Base-by-base conservation (phyloP, 2,797 vertebrate genomes). In the Schizopygopsis malacanthus region DNA sequence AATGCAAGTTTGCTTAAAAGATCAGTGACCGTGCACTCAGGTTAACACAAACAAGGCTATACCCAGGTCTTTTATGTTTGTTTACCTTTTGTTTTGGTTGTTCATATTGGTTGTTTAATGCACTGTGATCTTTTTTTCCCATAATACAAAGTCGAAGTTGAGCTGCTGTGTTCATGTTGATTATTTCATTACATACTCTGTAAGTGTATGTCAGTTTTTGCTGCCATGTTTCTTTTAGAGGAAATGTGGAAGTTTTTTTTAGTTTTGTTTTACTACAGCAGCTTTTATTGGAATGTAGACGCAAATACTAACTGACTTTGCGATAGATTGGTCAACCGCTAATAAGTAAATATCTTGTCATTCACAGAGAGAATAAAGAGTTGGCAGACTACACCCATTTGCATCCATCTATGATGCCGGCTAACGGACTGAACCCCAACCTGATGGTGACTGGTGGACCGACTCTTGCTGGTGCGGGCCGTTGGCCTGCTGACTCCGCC, bases 381-480 rank as follows among this genome's bases (percentile, higher is more conserved):
- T 93, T 99, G 92, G 95, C 97, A 0, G 98, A 99, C 89, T 96
- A 97, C 84, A 95, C 97, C 63, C 96, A 96, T 84, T 95, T 99
- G 87, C 98, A 98, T 90, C 96, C 97, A 0, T 88, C 95, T 0
- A 90, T 96, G 86, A 94, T 97, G 1, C 93, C 97, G 45, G 89
- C 95, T 0, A 96, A 95, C 0, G 93, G 97, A 88, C 92, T 99
- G 91, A 98, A 98, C 82, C 96, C 98, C 86, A 92, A 97, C 90
- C 96, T 97, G 71, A 96, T 99, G 97, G 98, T 99, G 91, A 99
- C 98, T 0, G 97, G 98, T 70, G 97, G 98, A n/a, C 95, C 97
- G 0, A 71, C 95, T 0, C 91, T 98, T 89, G 89, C 95, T 0
- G 93, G 96, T 88, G 94, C 97, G 0, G 96, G 96, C 7, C 96